A percentile compares a stretch with the other conserved stretches of the same genome.
Evolutionary conservation across 2,113 vertebrate species (phyloP).

Genomic region (Syngnathus floridae): DNA sequence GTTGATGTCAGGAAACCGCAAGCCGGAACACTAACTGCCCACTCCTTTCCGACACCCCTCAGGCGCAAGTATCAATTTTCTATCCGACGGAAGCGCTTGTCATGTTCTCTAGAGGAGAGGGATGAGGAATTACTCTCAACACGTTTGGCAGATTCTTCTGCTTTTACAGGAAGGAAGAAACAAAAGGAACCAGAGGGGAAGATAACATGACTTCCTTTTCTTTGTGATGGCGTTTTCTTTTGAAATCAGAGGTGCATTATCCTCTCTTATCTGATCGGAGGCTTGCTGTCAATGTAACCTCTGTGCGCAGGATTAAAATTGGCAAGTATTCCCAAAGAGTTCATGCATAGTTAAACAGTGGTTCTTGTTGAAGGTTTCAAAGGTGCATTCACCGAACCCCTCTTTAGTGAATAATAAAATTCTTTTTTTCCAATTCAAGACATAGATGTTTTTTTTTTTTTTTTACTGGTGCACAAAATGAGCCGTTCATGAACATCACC

Average conservation of each 20-base stretch:
- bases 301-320: conserved; percentile 22
- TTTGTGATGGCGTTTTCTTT: conserved; percentile 11
- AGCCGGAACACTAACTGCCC: conserved; percentile 37
- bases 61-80: conserved; percentile 56
- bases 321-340: no score
- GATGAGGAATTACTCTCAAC: conserved; percentile 22
- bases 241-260: conserved; percentile 38
- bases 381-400: no score
- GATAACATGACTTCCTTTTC: not conserved
- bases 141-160: conserved; percentile 26
- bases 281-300: conserved; percentile 37
- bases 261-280: conserved; percentile 36
- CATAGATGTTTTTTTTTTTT: no score
- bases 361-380: no score
- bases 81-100: conserved; percentile 39
- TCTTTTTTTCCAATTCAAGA: no score
- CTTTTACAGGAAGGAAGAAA: conserved; percentile 14
- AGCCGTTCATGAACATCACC: no score
- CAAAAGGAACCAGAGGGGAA: not conserved
- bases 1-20: conserved; percentile 56
- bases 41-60: conserved; percentile 43
- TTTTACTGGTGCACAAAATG: no score
- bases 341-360: no score
- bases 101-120: conserved; percentile 20
- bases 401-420: no score